Evolutionary conservation across 2,888 invertebrate genomes (phyloP).

Genomic region (Dryadula phaetusa): DNA sequence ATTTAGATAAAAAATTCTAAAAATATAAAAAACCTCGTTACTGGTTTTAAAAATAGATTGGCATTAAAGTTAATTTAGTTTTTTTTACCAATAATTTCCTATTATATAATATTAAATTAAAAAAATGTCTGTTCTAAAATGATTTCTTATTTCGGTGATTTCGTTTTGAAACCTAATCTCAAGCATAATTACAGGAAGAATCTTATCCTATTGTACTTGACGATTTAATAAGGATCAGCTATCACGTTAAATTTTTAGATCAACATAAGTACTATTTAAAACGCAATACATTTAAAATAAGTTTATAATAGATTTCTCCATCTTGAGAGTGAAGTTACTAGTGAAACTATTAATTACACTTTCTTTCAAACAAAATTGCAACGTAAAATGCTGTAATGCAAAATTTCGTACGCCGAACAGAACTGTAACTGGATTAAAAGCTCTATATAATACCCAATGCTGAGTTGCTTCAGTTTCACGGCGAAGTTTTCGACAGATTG

Average conservation of each 20-base stretch:
- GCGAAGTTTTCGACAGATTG: slow-evolving; percentile 38
- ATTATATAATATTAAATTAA: too few species aligned
- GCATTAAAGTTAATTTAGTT: too few species aligned
- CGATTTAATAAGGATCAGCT: slow-evolving; percentile 5
- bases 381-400: slow-evolving; percentile 60
- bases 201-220: neutral
- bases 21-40: too few species aligned
- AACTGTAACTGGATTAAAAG: slow-evolving; percentile 49
- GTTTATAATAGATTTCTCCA: slow-evolving; percentile 55
- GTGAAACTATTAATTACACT: slow-evolving; percentile 68
- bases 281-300: neutral
- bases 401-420: slow-evolving; percentile 50
- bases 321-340: slow-evolving; percentile 55
- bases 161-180: neutral
- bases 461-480: slow-evolving; percentile 38
- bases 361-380: slow-evolving; percentile 56
- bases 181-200: neutral
- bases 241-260: too few species aligned
- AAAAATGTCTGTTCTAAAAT: too few species aligned
- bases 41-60: too few species aligned
- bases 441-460: slow-evolving; percentile 44
- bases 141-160: neutral
- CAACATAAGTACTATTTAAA: neutral
- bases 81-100: too few species aligned
- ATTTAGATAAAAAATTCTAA: too few species aligned